Percentiles rank a stretch among this genome's conserved stretches.
Conservation (phyloP, 2,888 invertebrate genomes). For the Tyria jacobaeae region DNA sequence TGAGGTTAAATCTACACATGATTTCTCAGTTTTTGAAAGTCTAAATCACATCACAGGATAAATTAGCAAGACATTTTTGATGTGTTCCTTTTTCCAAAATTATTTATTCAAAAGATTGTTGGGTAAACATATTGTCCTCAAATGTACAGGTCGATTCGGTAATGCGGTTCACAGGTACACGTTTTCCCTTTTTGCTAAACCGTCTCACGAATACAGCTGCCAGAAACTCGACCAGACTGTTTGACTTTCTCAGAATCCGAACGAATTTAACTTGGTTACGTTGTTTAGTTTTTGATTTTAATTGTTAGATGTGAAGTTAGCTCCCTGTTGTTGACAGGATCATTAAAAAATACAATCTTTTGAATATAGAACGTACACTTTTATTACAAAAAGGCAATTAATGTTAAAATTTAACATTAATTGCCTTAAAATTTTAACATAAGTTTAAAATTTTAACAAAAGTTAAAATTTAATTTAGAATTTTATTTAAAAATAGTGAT, state of each 20-base stretch:
- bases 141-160: conserved; percentile 45
- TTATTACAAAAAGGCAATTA: no score
- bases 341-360: background rate
- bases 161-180: conserved; percentile 65
- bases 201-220: conserved; percentile 29
- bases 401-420: no score
- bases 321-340: background rate
- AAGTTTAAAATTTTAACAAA: no score
- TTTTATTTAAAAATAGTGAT: no score
- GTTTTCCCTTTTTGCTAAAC: conserved; percentile 70
- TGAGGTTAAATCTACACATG: no score
- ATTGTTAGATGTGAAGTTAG: background rate
- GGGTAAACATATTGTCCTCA: conserved; percentile 6
- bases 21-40: no score
- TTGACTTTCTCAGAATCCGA: conserved; percentile 21
- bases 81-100: no score
- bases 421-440: no score
- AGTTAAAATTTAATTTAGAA: no score
- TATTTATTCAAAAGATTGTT: background rate
- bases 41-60: no score
- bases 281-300: background rate
- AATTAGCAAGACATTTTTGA: no score
- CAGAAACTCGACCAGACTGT: conserved; percentile 21
- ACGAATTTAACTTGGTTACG: conserved; percentile 2
- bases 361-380: no score